phyloP scores from a whole-genome alignment of 2,113 vertebrate species.

The Caretta caretta region DNA sequence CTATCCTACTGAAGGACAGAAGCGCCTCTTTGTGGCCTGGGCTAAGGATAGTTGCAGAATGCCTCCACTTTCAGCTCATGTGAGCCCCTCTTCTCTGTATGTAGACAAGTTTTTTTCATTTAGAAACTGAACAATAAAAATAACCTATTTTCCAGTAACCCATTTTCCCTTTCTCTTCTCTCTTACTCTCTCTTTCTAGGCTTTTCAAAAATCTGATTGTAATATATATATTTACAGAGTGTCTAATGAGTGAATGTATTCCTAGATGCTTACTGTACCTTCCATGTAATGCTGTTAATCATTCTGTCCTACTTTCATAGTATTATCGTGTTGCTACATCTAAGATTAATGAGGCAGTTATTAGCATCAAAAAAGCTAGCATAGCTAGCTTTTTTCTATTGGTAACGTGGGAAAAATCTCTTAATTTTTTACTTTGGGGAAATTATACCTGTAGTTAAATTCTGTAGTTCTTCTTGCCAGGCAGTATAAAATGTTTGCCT shows the following conservation, averaged over 20 bases:
- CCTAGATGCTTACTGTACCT: not conserved
- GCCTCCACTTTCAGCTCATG: too few species aligned
- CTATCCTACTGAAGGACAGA: too few species aligned
- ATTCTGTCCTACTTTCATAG: not conserved
- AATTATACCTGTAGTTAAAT: not conserved
- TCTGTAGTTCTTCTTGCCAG: fast-evolving
- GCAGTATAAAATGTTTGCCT: not conserved
- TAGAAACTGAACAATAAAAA: not conserved
- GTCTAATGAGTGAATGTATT: not conserved
- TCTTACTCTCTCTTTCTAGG: not conserved
- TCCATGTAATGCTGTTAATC: not conserved
- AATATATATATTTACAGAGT: not conserved
- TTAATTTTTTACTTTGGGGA: not conserved
- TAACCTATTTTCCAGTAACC: not conserved
- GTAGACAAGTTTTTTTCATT: too few species aligned
- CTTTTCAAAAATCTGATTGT: not conserved
- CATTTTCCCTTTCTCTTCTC: not conserved
- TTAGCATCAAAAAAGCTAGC: not conserved
- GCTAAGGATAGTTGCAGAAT: too few species aligned
- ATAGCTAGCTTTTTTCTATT: not conserved
- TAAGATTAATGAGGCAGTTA: not conserved
- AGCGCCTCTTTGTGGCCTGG: too few species aligned
- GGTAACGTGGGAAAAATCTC: not conserved
- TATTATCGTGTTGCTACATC: not conserved
- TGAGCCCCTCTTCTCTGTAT: too few species aligned